Conservation (phyloP, 2,113 vertebrate genomes). For the Erinaceus europaeus region DNA sequence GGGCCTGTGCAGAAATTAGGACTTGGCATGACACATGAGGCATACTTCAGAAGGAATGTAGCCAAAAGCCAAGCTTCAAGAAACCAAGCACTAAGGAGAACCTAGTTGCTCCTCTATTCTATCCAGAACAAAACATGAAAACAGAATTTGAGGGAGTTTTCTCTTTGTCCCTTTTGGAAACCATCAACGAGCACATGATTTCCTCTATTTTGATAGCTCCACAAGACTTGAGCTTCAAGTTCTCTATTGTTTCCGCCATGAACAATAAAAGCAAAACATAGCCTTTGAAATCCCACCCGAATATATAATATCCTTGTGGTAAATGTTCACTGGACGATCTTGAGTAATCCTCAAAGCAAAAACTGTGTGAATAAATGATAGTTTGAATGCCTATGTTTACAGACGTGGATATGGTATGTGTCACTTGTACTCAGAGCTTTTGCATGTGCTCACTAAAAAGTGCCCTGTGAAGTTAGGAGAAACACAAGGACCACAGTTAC, state of each 20-base stretch:
- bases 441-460: not conserved
- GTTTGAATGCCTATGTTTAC: not conserved
- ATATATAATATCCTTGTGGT: not conserved
- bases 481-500: not conserved
- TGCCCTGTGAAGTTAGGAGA: not conserved
- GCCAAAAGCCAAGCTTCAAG: not conserved
- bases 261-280: slow-evolving; percentile 9
- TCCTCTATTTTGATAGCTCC: not conserved
- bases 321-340: not conserved
- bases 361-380: not conserved
- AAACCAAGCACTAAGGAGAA: not conserved
- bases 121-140: not conserved
- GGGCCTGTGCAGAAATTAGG: slow-evolving; percentile 35
- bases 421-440: not conserved
- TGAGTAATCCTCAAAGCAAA: not conserved
- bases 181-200: not conserved
- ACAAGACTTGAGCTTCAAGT: not conserved
- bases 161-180: not conserved
- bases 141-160: not conserved
- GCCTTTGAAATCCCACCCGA: not conserved
- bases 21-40: slow-evolving; percentile 7
- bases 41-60: not conserved
- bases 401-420: fast-evolving
- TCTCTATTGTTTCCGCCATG: not conserved
- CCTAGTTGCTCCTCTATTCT: not conserved